Evolutionary conservation across 2,888 invertebrate genomes (phyloP).

Genomic region (Steinernema hermaphroditum): DNA sequence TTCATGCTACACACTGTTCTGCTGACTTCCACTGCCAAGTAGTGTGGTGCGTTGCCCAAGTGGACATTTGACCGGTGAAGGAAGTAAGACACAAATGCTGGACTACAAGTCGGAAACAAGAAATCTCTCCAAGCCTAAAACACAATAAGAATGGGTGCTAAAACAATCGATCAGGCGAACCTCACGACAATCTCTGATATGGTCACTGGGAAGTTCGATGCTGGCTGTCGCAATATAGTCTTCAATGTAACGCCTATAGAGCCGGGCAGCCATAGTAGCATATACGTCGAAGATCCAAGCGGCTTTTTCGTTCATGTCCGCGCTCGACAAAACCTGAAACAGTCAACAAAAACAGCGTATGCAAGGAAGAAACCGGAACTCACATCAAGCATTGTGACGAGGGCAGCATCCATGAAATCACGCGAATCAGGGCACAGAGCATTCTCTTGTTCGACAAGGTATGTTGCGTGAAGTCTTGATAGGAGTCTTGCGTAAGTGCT

Average conservation of each 20-base stretch:
- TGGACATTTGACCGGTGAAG: neutral
- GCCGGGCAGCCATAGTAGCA: neutral
- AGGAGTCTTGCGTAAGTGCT: neutral
- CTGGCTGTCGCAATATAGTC: too few relatives aligned
- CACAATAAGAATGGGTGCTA: too few relatives aligned
- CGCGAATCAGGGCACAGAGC: neutral
- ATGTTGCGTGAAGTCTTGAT: neutral
- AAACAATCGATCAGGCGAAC: too few relatives aligned
- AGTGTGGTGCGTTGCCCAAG: neutral
- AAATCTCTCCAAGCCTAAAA: slow-evolving; percentile 8
- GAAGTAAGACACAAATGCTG: neutral
- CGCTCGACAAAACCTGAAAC: neutral
- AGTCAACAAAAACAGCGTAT: too few relatives aligned
- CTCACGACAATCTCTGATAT: neutral
- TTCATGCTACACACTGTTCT: neutral
- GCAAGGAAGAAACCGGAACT: too few relatives aligned
- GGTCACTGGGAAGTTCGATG: neutral
- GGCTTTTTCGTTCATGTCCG: neutral
- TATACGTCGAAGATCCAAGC: neutral
- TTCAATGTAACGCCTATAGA: neutral
- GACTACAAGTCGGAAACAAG: neutral
- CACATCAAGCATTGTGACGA: slow-evolving; percentile 12
- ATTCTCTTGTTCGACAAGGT: neutral
- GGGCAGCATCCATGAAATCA: neutral
- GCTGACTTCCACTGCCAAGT: neutral